phyloP scores from a whole-genome alignment of 1,140 invertebrate genomes.

The Arctopsyche grandis region DNA sequence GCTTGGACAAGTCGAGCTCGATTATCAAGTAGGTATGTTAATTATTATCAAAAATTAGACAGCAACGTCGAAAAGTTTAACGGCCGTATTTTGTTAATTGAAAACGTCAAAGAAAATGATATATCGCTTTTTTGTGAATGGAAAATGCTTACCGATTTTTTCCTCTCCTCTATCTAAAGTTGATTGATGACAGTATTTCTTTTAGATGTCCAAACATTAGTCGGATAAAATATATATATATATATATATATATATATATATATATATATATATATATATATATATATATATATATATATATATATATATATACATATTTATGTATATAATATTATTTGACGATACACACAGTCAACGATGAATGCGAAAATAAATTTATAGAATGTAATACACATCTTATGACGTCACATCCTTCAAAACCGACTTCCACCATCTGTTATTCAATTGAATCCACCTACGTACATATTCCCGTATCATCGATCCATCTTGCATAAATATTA shows the following conservation, averaged over 20 bases:
- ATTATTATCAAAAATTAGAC: conserved; percentile 21
- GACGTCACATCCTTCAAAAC: too few relatives aligned
- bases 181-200: conserved; percentile 31
- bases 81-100: conserved; percentile 20
- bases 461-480: too few relatives aligned
- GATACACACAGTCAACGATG: too few relatives aligned
- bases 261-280: not conserved
- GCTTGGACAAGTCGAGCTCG: not conserved
- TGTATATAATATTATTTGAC: not conserved
- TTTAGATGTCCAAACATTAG: conserved; percentile 24
- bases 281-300: not conserved
- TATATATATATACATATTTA: not conserved
- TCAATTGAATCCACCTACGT: too few relatives aligned
- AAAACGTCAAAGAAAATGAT: conserved; percentile 26
- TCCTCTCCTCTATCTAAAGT: conserved; percentile 15
- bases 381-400: not conserved
- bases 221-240: not conserved
- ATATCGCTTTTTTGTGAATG: conserved; percentile 25
- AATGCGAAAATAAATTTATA: too few relatives aligned
- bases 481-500: too few relatives aligned
- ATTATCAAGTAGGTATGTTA: not conserved
- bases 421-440: too few relatives aligned
- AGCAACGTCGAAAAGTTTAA: not conserved
- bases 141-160: conserved; percentile 24
- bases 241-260: conserved; percentile 6